phyloP scores from a whole-genome alignment of 2,888 invertebrate species.

The Cancer borealis region DNA sequence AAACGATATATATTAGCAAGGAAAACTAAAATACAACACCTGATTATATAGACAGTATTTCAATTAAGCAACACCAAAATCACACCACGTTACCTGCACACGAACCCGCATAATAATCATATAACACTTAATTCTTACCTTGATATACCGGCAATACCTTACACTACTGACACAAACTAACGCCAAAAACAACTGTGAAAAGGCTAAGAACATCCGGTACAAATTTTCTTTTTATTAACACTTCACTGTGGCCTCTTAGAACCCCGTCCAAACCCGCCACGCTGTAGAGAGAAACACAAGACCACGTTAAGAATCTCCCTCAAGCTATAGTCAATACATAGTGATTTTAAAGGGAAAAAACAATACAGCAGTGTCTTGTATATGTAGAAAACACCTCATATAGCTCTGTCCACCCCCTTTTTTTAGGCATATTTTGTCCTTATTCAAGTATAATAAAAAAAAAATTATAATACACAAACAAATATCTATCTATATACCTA shows the following conservation, averaged over 20 bases:
- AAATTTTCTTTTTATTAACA: slow-evolving; percentile 14
- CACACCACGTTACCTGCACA: neutral
- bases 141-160: neutral
- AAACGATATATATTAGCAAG: neutral
- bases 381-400: too few relatives aligned
- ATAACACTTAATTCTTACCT: slow-evolving; percentile 4
- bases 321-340: neutral
- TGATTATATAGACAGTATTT: neutral
- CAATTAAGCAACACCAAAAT: neutral
- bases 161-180: neutral
- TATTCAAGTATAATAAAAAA: too few relatives aligned
- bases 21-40: neutral
- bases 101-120: neutral
- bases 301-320: neutral
- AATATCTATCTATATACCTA: too few relatives aligned
- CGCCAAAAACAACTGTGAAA: neutral
- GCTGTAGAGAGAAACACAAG: slow-evolving; percentile 74
- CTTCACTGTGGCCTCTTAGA: slow-evolving; percentile 68
- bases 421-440: neutral
- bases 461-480: too few relatives aligned
- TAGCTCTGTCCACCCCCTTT: neutral
- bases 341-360: neutral
- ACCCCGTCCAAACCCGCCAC: slow-evolving; percentile 78
- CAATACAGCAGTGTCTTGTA: too few relatives aligned
- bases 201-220: neutral